phyloP scores from a whole-genome alignment of 2,888 invertebrate genomes.

The Parnassius orleans region DNA sequence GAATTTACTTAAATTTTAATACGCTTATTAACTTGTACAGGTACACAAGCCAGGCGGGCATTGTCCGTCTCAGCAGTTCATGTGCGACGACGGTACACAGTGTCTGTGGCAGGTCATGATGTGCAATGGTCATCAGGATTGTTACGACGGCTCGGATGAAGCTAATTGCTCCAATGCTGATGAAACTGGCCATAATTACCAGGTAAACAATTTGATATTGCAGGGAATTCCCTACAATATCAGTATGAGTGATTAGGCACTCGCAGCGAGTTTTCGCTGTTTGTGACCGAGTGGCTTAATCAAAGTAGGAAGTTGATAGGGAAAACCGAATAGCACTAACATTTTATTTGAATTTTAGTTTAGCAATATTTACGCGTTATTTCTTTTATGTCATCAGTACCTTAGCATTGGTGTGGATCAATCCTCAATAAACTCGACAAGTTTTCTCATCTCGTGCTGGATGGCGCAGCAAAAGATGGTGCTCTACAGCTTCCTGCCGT shows the following conservation, averaged over 20 bases:
- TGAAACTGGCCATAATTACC: conserved; percentile 45
- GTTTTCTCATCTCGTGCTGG: conserved; percentile 85
- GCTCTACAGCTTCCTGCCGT: conserved; percentile 84
- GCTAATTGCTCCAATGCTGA: conserved; percentile 76
- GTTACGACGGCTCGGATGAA: conserved; percentile 89
- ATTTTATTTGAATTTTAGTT: too few species aligned
- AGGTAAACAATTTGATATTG: conserved; percentile 36
- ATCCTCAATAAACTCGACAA: conserved; percentile 82
- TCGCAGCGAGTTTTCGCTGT: too few species aligned
- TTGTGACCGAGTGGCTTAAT: too few species aligned
- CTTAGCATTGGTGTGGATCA: conserved; percentile 84
- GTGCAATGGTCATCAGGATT: conserved; percentile 86
- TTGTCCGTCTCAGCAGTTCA: conserved; percentile 51
- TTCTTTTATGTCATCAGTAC: conserved; percentile 47
- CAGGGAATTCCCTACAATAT: too few species aligned
- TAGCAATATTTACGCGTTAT: neutral
- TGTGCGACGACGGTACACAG: conserved; percentile 62
- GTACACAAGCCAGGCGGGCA: conserved; percentile 30
- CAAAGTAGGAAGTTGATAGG: too few species aligned
- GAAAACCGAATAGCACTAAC: too few species aligned
- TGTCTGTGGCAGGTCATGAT: conserved; percentile 82
- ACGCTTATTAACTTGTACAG: neutral
- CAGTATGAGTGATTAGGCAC: too few species aligned
- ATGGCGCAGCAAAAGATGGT: conserved; percentile 67
- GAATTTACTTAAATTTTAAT: too few species aligned